Evolutionary conservation across 2,888 invertebrate species (phyloP).

Genomic region (Calameuta filiformis): DNA sequence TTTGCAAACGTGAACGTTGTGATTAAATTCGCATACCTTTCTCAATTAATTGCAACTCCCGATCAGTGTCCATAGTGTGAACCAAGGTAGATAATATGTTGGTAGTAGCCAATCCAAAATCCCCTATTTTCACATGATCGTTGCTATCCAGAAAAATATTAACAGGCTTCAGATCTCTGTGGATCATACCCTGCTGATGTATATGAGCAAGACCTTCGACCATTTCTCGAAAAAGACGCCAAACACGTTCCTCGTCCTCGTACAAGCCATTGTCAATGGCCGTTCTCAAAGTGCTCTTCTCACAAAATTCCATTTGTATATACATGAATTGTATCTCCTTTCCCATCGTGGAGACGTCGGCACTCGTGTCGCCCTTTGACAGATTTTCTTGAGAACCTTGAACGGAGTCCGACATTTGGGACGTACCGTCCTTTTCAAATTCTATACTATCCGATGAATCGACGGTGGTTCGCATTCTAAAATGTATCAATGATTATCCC

Average conservation of each 20-base stretch:
- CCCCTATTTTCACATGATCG: constrained; percentile 97
- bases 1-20: constrained; percentile 21
- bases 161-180: constrained; percentile 86
- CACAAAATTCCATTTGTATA: constrained; percentile 99
- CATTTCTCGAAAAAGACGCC: constrained; percentile 95
- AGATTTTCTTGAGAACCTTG: constrained; percentile 18
- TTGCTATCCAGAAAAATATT: constrained; percentile 96
- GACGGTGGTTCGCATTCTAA: constrained; percentile 50
- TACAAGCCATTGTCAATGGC: constrained; percentile 88
- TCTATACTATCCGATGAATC: constrained; percentile 74
- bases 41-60: constrained; percentile 46
- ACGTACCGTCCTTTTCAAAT: constrained; percentile 68
- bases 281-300: constrained; percentile 89
- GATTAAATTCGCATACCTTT: constrained; percentile 38
- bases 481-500: constrained; percentile 53
- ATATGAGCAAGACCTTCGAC: constrained; percentile 92
- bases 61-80: constrained; percentile 40
- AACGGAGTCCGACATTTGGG: constrained; percentile 41
- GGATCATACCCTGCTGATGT: constrained; percentile 91
- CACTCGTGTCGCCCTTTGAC: constrained; percentile 19
- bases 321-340: constrained; percentile 80
- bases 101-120: constrained; percentile 95
- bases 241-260: constrained; percentile 82
- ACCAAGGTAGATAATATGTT: constrained; percentile 69
- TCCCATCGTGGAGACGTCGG: constrained; percentile 20